Conservation (phyloP, 2,797 vertebrate species). For the Hemitrygon akajei region DNA sequence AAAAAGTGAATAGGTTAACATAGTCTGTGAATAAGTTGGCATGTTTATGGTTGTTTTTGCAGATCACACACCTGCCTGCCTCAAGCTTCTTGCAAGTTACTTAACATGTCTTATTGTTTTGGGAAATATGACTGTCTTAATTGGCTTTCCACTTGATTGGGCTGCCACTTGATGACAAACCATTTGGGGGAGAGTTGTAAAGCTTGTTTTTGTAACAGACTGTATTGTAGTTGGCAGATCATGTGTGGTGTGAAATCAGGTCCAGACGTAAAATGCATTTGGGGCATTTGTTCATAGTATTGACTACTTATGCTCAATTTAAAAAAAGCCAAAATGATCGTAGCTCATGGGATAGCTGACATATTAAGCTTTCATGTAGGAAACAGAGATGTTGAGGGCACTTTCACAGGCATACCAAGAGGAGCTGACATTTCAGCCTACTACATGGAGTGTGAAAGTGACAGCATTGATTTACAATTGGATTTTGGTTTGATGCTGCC, state of each 20-base stretch:
- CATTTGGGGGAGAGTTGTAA: conserved; percentile 15
- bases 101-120: background rate
- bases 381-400: background rate
- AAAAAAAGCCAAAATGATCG: background rate
- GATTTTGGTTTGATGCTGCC: too few relatives aligned
- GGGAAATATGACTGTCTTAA: background rate
- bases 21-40: background rate
- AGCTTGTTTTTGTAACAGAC: background rate
- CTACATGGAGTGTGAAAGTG: background rate
- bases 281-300: background rate
- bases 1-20: background rate
- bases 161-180: background rate
- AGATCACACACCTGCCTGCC: background rate
- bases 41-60: background rate
- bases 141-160: background rate
- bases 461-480: background rate
- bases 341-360: background rate
- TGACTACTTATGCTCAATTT: background rate
- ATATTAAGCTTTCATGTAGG: background rate
- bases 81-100: background rate
- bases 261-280: background rate
- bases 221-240: background rate
- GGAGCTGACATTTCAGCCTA: background rate
- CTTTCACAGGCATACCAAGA: background rate
- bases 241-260: background rate